Percentiles rank a stretch among this genome's conserved stretches.
Conservation (phyloP, 2,797 vertebrate species). For the Lepidocolaptes lacrymiger region DNA sequence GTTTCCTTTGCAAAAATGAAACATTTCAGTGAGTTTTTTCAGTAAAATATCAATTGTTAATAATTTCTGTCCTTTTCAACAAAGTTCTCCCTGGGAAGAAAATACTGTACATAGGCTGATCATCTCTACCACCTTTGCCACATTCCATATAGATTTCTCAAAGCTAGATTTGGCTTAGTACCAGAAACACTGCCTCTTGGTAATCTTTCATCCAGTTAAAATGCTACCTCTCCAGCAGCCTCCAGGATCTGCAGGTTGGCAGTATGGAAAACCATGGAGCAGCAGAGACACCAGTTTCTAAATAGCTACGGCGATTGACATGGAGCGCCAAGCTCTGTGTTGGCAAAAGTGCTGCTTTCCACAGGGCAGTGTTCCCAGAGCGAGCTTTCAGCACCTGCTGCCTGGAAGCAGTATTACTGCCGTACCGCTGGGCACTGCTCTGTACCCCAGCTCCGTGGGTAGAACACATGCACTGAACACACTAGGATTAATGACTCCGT, state of each 20-base stretch:
- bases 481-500: background rate
- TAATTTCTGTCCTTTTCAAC: background rate
- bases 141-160: background rate
- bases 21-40: background rate
- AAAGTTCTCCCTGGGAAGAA: background rate
- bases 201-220: background rate
- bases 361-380: background rate
- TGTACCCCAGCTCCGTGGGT: background rate
- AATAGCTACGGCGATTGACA: fast-evolving
- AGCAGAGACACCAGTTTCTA: background rate
- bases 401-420: background rate
- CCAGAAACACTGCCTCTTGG: background rate
- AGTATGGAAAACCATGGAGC: background rate
- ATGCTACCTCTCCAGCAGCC: background rate
- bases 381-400: background rate
- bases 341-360: background rate
- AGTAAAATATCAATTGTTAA: background rate
- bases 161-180: background rate
- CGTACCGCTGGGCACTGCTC: background rate
- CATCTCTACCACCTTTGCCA: background rate
- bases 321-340: fast-evolving
- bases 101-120: background rate
- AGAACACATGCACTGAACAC: background rate
- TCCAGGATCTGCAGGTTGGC: background rate
- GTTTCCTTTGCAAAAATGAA: background rate